A percentile compares a stretch with the other conserved stretches of the same genome.
phyloP scores from a whole-genome alignment of 2,113 vertebrate species.

The Heterotis niloticus region DNA sequence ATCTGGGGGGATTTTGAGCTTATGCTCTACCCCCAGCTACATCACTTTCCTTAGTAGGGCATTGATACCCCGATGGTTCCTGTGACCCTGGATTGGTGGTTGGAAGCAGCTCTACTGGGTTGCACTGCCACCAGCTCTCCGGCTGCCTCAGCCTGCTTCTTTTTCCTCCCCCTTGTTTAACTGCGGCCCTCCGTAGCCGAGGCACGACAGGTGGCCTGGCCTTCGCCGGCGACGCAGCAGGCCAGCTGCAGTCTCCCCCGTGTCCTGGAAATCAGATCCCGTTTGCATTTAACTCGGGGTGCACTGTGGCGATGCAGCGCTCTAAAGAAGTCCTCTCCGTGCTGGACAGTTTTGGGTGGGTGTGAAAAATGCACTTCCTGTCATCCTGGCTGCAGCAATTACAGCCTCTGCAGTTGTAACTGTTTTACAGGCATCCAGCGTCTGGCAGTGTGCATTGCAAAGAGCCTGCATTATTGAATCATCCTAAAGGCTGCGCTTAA shows the following conservation, averaged over 20 bases:
- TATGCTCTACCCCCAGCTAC: no score
- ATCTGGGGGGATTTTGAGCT: no score
- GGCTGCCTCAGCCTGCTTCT: no score
- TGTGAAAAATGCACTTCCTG: constrained; percentile 70
- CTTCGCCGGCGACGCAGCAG: constrained; percentile 64
- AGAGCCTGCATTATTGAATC: constrained; percentile 56
- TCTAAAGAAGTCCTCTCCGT: constrained; percentile 60
- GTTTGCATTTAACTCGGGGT: constrained; percentile 65
- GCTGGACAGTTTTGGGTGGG: constrained; percentile 65
- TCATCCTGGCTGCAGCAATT: constrained; percentile 66
- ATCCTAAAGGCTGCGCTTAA: constrained; percentile 50
- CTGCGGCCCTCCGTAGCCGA: not conserved
- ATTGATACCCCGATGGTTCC: no score
- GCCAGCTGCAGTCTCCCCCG: constrained; percentile 63
- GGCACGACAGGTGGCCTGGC: constrained; percentile 49
- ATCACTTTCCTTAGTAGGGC: no score
- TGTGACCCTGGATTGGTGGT: no score
- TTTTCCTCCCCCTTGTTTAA: not conserved
- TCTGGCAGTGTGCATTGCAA: constrained; percentile 47
- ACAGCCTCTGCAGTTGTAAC: constrained; percentile 62
- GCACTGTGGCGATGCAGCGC: constrained; percentile 61
- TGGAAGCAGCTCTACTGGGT: no score
- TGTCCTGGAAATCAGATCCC: constrained; percentile 57
- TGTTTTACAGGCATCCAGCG: constrained; percentile 54
- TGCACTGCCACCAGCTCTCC: no score